A percentile compares a stretch with the other conserved stretches of the same genome.
phyloP scores from a whole-genome alignment of 2,888 invertebrate species.

The Caenorhabditis afra region DNA sequence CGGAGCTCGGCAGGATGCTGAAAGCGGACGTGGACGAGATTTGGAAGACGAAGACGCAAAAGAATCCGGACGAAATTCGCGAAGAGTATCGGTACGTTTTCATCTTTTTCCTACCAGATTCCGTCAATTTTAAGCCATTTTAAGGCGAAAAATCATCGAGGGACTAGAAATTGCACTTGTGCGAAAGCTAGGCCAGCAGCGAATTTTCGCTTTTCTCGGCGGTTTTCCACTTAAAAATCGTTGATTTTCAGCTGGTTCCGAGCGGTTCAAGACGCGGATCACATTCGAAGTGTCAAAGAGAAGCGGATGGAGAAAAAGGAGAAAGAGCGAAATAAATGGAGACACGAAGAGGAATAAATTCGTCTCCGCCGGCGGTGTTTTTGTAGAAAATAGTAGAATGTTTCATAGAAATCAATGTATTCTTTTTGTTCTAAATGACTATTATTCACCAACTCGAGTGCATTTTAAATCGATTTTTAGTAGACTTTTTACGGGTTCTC shows the following conservation, averaged over 20 bases:
- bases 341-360: slow-evolving; percentile 18
- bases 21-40: slow-evolving; percentile 75
- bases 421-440: not conserved
- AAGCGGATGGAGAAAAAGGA: slow-evolving; percentile 52
- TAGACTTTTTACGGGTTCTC: slow-evolving; percentile 17
- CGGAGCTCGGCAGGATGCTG: slow-evolving; percentile 66
- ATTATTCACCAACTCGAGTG: slow-evolving; percentile 1
- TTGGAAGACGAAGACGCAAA: slow-evolving; percentile 56
- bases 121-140: not conserved
- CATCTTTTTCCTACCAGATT: not conserved
- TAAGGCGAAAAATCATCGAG: too few relatives aligned
- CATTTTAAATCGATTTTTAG: slow-evolving; percentile 3
- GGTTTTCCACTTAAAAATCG: too few relatives aligned
- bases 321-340: slow-evolving; percentile 52
- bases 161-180: too few relatives aligned
- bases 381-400: not conserved
- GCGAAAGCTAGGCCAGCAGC: too few relatives aligned
- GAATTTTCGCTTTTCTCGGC: too few relatives aligned
- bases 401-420: not conserved
- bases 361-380: too few relatives aligned
- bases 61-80: slow-evolving; percentile 68
- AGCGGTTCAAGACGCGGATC: slow-evolving; percentile 63
- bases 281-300: slow-evolving; percentile 57
- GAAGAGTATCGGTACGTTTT: slow-evolving; percentile 68
- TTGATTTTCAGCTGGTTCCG: slow-evolving; percentile 62